Evolutionary conservation across 2,113 vertebrate species (phyloP), one percentile per base, ranked within the genome.

Genomic region (Psilopsiagon aurifrons): DNA sequence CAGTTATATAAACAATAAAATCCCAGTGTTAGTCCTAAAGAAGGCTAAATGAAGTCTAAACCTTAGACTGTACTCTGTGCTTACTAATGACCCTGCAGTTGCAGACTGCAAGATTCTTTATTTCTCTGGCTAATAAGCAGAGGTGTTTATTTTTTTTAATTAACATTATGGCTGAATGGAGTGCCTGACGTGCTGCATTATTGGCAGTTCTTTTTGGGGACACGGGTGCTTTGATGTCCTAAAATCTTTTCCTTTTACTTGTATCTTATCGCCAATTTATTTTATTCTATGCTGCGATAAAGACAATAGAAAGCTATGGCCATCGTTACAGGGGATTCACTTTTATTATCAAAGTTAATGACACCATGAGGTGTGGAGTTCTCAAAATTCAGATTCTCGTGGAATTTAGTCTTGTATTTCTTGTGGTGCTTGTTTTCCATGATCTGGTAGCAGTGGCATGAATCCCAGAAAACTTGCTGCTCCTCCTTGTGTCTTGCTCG

Each of bases 1-100:
- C 46, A 44, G 71, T 74, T 93, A 82, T 37, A 35, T 88, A 90
- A 94, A 84, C 31, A n/a, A 62, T 67, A 78, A 74, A 94, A 90
- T 81, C 90, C 39, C 6, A 3, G 13, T 55, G 46, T 88, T 90
- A 43, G 44, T 95, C 78, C 51, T 88, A 76, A 86, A 71, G 75
- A 67, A 88, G 64, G 49, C 46, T 64, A 90, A 95, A 88, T 47
- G 16, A 70, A 86, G 6, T 74, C 54, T 77, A 60, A 86, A 74
- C 80, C 20, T 86, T 44, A 27, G 83, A 71, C 39, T 92, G 39
- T 17, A 11, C 39, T 86, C 11, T 59, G 0, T 75, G 67, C 35
- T 83, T 88, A 5, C 9, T 59, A 85, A 60, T 77, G 43, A 70
- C 11, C 18, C 12, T 49, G 71, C 52, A 75, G 46, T 59, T 94